Conservation (phyloP, 2,888 invertebrate species). For the Thymelicus lineola region DNA sequence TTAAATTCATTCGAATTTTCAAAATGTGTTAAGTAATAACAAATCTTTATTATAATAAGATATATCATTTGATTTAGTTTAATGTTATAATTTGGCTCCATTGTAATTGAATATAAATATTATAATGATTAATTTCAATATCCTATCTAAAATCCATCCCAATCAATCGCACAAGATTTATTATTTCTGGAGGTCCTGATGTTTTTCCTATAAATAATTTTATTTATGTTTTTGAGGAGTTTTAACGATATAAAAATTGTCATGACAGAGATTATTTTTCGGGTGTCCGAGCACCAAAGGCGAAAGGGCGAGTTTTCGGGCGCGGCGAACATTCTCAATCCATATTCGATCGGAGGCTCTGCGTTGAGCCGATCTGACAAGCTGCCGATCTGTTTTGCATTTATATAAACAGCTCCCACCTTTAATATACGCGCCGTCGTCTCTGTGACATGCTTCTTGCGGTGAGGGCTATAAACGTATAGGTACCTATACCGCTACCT, state of each 20-base stretch:
- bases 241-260: slow-evolving; percentile 16
- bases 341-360: slow-evolving; percentile 83
- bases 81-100: no score
- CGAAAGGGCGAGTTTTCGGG: slow-evolving; percentile 68
- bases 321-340: slow-evolving; percentile 79
- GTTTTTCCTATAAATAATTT: neutral
- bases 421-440: slow-evolving; percentile 68
- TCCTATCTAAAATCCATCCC: no score
- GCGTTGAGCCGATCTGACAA: slow-evolving; percentile 83
- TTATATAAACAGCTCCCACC: slow-evolving; percentile 83
- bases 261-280: slow-evolving; percentile 74
- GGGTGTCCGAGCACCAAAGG: slow-evolving; percentile 77
- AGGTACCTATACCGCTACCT: neutral
- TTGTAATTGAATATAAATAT: no score
- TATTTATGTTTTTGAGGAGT: neutral
- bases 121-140: no score
- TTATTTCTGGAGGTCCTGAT: no score
- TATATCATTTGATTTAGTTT: no score
- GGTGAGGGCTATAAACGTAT: slow-evolving; percentile 12
- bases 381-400: slow-evolving; percentile 84
- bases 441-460: slow-evolving; percentile 55
- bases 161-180: no score
- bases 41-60: no score
- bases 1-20: no score
- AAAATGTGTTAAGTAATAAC: no score